phyloP scores from a whole-genome alignment of 2,113 vertebrate species.

The Heterocephalus glaber region DNA sequence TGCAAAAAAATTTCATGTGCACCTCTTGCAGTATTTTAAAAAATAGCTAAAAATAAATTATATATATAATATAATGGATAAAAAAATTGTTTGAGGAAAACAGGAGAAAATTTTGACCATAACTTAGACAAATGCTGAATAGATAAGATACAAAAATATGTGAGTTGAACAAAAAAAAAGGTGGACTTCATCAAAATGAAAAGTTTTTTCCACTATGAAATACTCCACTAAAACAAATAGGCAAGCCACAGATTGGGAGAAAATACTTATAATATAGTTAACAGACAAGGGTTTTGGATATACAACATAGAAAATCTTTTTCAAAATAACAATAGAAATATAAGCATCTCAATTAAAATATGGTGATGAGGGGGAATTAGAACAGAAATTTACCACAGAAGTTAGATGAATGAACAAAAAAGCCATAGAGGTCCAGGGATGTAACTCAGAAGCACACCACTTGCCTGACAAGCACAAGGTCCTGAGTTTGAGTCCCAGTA shows the following conservation, averaged over 20 bases:
- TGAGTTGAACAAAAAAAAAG: not conserved
- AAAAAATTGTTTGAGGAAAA: not conserved
- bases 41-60: not conserved
- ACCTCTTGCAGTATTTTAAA: not conserved
- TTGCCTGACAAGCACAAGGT: too few species aligned
- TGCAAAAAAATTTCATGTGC: not conserved
- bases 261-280: not conserved
- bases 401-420: not conserved
- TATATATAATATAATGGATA: not conserved
- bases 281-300: not conserved
- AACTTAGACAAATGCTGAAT: not conserved
- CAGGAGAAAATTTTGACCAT: not conserved
- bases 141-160: not conserved
- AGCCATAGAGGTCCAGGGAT: too few species aligned
- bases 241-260: not conserved
- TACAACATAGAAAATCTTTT: not conserved
- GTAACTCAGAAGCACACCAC: too few species aligned
- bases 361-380: too few species aligned
- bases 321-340: not conserved
- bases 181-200: not conserved
- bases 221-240: not conserved
- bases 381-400: not conserved
- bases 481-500: too few species aligned
- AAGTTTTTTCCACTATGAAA: not conserved
- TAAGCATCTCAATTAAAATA: not conserved